Evolutionary conservation across 2,797 vertebrate genomes (phyloP).

Genomic region (Brotogeris chrysoptera): DNA sequence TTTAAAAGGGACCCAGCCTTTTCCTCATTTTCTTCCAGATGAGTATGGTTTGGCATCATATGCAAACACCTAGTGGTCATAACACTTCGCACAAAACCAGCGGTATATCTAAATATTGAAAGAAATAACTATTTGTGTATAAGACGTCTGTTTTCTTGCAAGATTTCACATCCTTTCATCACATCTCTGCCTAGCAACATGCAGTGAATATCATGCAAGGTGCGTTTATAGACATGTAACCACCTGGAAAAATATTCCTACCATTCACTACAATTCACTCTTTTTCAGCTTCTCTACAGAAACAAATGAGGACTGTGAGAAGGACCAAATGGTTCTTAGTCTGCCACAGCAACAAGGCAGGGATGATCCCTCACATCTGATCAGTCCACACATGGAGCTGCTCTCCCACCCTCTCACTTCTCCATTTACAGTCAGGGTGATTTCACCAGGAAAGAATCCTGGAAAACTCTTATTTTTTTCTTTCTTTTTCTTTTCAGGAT

Average conservation of each 20-base stretch:
- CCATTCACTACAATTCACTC: background rate
- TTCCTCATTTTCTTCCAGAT: background rate
- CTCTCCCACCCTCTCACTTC: background rate
- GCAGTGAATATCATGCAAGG: background rate
- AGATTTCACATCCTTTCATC: background rate
- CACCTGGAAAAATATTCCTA: background rate
- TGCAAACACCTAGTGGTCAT: background rate
- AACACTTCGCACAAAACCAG: background rate
- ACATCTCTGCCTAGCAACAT: background rate
- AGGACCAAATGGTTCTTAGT: background rate
- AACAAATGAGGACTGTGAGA: background rate
- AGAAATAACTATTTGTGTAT: background rate
- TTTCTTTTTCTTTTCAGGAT: background rate
- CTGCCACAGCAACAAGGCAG: background rate
- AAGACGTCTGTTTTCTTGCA: background rate
- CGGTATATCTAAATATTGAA: background rate
- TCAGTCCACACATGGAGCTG: background rate
- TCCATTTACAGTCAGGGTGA: background rate
- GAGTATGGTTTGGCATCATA: background rate
- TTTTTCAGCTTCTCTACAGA: background rate
- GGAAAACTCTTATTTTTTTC: background rate
- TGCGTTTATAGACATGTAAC: background rate
- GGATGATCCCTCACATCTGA: background rate
- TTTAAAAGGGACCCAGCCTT: background rate
- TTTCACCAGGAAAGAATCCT: constrained; percentile 53